Percentiles rank a stretch among this genome's conserved stretches.
phyloP scores from a whole-genome alignment of 1,140 invertebrate genomes.

The Thaumetopoea pityocampa region DNA sequence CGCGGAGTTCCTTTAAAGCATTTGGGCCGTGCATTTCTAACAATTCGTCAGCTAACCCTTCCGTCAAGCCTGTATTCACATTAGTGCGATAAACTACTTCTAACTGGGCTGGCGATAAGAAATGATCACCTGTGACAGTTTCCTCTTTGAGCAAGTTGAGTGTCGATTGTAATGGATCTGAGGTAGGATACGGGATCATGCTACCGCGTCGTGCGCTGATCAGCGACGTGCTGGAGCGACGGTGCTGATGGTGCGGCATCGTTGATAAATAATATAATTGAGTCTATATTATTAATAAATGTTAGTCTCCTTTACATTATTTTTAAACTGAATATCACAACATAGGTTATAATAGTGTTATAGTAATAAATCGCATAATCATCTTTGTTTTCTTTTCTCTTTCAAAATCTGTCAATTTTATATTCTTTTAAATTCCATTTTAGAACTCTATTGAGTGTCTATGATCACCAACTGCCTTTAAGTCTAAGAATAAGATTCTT shows the following conservation, averaged over 20 bases:
- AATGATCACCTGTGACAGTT: constrained; percentile 85
- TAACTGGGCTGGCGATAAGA: constrained; percentile 54
- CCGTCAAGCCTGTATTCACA: constrained; percentile 76
- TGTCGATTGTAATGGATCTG: constrained; percentile 29
- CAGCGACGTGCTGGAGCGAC: constrained; percentile 34
- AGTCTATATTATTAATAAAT: too few species aligned
- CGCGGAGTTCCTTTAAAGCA: constrained; percentile 79
- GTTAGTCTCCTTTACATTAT: too few species aligned
- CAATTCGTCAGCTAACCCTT: constrained; percentile 72
- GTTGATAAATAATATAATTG: too few species aligned
- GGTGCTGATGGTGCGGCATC: constrained; percentile 30
- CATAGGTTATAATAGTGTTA: too few species aligned
- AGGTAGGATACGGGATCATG: constrained; percentile 8
- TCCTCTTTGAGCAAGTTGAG: constrained; percentile 81
- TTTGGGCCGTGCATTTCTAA: constrained; percentile 82
- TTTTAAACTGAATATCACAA: too few species aligned
- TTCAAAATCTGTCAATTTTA: constrained; percentile 1
- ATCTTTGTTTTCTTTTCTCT: neutral
- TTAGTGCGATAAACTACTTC: constrained; percentile 70
- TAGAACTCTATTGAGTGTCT: too few species aligned
- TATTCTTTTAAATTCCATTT: too few species aligned
- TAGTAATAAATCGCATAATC: too few species aligned
- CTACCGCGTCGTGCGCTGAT: constrained; percentile 21
- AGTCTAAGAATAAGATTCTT: too few species aligned
- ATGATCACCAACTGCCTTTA: too few species aligned